Evolutionary conservation across 2,888 invertebrate species (phyloP), one percentile per base, ranked within the genome.

Genomic region (Sepioteuthis lessoniana): DNA sequence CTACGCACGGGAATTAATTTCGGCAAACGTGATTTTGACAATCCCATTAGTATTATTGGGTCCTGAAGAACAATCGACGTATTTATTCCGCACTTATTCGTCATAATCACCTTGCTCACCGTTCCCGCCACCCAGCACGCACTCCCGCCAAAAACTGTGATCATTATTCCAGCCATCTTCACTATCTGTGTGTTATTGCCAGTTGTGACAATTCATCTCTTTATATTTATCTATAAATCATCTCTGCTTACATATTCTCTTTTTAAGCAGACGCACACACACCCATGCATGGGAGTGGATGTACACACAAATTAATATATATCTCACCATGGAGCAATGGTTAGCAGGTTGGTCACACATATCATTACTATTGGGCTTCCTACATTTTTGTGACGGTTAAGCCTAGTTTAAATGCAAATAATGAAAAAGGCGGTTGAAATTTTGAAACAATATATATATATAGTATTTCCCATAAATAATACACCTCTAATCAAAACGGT

Each of bases 21-120:
- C 76, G 76, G n/a, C 76, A n/a, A 76, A 76, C 76, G 76, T 76
- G 76, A 76, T 76, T 76, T 76, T 76, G 76, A 76, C 76, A 76
- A 76, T 76, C 76, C 76, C 76, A 76, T 76, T 76, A 76, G 76
- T 76, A 76, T 76, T 76, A 76, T 76, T 76, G 76, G 76, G 76
- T 76, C 76, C 76, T n/a, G 76, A 76, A 76, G 76, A 76, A 76
- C 76, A 76, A 76, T 76, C 76, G 76, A 76, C n/a, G 55, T 55
- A 76, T 76, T 76, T 76, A 76, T 76, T 76, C 76, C 76, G 76
- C 76, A 76, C 76, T 76, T 76, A 76, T 76, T 76, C 76, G n/a
- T 76, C 76, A 76, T 76, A 76, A 76, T 76, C 76, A 76, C 76
- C 76, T 76, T 76, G 76, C n/a, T 76, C n/a, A n/a, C 76, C 76